Evolutionary conservation across 2,888 invertebrate species (phyloP).

Genomic region (Eupelmus urozonus): DNA sequence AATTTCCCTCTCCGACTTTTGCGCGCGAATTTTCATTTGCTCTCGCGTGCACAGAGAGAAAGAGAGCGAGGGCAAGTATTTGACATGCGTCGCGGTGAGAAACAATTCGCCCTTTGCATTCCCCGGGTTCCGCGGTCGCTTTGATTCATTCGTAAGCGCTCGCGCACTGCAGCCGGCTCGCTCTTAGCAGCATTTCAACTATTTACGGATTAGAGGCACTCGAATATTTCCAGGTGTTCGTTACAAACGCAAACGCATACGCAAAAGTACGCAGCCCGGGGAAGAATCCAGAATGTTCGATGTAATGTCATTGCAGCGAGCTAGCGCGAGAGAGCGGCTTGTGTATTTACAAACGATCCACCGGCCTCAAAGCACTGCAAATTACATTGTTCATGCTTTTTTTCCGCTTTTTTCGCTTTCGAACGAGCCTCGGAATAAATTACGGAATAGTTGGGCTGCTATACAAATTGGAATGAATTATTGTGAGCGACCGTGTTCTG

Average conservation of each 20-base stretch:
- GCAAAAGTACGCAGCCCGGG: slow-evolving; percentile 12
- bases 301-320: slow-evolving; percentile 48
- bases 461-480: slow-evolving; percentile 17
- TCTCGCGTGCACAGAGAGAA: slow-evolving; percentile 51
- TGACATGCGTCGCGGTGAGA: slow-evolving; percentile 66
- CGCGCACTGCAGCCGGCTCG: slow-evolving; percentile 47
- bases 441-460: not conserved
- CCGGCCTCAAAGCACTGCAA: slow-evolving; percentile 41
- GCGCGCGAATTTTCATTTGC: slow-evolving; percentile 65
- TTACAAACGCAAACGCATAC: slow-evolving; percentile 24
- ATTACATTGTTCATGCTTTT: slow-evolving; percentile 25
- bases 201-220: slow-evolving; percentile 62
- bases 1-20: slow-evolving; percentile 33
- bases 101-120: slow-evolving; percentile 70
- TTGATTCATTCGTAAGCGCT: slow-evolving; percentile 65
- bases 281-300: slow-evolving; percentile 51
- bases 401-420: no score
- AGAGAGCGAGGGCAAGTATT: slow-evolving; percentile 59
- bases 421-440: slow-evolving; percentile 10
- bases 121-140: slow-evolving; percentile 71
- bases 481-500: no score
- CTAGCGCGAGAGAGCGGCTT: slow-evolving; percentile 10
- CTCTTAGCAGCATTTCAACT: slow-evolving; percentile 66
- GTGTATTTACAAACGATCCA: slow-evolving; percentile 35
- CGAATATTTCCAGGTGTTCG: slow-evolving; percentile 52